Conservation (phyloP, 2,113 vertebrate species). For the Hippocampus barbouri region DNA sequence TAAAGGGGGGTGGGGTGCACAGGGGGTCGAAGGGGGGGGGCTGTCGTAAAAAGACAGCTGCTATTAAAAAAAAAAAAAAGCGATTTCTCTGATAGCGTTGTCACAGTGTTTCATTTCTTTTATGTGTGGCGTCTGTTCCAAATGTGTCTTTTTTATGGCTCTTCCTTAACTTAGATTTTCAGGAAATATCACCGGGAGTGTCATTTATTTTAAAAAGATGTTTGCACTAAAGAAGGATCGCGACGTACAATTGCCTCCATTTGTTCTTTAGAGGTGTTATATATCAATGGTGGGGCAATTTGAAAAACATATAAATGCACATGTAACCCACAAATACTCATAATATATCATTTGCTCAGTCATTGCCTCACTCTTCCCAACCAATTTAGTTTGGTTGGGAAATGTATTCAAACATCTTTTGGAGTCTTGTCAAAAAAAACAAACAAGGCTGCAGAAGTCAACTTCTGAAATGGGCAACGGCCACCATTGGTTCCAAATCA, state of each 20-base stretch:
- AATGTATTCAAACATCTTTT: not conserved
- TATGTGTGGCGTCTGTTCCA: slow-evolving; percentile 12
- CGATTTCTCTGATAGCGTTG: slow-evolving; percentile 32
- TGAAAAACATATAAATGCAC: not conserved
- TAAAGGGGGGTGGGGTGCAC: slow-evolving; percentile 17
- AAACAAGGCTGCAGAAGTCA: not conserved
- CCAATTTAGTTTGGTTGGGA: not conserved
- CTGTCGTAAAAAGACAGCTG: slow-evolving; percentile 42
- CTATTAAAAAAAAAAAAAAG: slow-evolving; percentile 22
- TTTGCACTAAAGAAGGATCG: not conserved
- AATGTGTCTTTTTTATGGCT: slow-evolving; percentile 1
- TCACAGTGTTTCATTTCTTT: slow-evolving; percentile 33
- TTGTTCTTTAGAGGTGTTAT: not conserved
- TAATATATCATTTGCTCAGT: not conserved
- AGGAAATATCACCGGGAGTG: not conserved
- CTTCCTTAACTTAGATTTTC: not conserved
- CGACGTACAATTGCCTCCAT: not conserved
- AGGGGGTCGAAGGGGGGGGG: slow-evolving; percentile 15
- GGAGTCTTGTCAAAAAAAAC: not conserved
- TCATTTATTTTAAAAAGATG: not conserved
- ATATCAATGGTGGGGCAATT: not conserved
- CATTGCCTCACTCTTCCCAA: not conserved
- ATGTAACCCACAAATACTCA: not conserved
- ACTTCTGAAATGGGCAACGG: not conserved
- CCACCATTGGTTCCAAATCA: not conserved